Evolutionary conservation across 2,797 vertebrate species (phyloP), one percentile per base, ranked within the genome.

Genomic region (Gallinago stenura): DNA sequence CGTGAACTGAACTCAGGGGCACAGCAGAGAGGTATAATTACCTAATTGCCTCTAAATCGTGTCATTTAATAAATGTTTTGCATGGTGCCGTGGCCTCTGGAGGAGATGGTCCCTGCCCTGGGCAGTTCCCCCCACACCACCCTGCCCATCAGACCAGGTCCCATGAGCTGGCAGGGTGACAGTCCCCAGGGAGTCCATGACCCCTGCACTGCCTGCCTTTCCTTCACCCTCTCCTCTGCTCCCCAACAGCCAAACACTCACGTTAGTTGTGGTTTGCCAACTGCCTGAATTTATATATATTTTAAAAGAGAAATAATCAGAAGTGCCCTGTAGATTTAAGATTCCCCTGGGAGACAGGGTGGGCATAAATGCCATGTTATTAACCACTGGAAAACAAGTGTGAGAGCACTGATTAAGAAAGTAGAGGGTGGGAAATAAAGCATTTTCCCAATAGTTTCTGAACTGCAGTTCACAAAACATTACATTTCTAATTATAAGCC

Each of bases 401-500:
- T 48, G 26, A 80, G 62, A 84, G 35, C 75, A 87, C 43, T 80
- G 72, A 95, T 91, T 93, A 95, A 91, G 80, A 61, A 90, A 80
- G 64, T 57, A 26, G 21, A 8, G 24, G 30, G 37, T 24, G 73
- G 62, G 48, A 45, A 87, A 91, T 20, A 87, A 95, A 90, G 68
- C 22, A 37, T 96, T 94, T 96, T 57, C 22, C 94, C 87, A 60
- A 81, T 45, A 70, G 50, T 72, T 95, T 94, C 78, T 86, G 89
- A 97, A 83, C 66, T 88, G 64, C 90, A 86, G 90, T 96, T 97
- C 96, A 97, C 80, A 94, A 97, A 93, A 96, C 75, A 87, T 96
- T 96, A 91, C 35, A 54, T 94, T 94, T 94, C 79, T 83, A 83
- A 90, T 96, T 84, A 96, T 71, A 97, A 95, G 35, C 62, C 64